Evolutionary conservation across 2,888 invertebrate genomes (phyloP).

Genomic region (Rhagium mordax): DNA sequence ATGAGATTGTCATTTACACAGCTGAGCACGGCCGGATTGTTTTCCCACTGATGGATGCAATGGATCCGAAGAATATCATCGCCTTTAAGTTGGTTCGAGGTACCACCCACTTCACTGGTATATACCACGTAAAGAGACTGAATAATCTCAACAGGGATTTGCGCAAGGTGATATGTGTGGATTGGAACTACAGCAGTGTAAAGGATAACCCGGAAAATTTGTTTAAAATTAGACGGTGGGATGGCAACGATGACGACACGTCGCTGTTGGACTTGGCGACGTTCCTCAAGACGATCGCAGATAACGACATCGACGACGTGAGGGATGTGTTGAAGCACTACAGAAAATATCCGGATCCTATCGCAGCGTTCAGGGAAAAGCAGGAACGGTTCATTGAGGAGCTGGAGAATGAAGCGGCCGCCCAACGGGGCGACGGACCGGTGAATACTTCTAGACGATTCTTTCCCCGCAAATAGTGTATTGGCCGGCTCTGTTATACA

Average conservation of each 20-base stretch:
- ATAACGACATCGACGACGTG: constrained; percentile 92
- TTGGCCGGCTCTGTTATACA: too few relatives aligned
- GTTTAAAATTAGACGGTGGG: constrained; percentile 91
- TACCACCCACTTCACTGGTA: constrained; percentile 94
- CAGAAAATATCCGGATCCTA: constrained; percentile 92
- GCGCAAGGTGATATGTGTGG: constrained; percentile 92
- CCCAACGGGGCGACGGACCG: constrained; percentile 69
- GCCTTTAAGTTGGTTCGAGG: constrained; percentile 93
- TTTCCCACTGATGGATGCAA: constrained; percentile 90
- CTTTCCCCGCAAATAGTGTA: too few relatives aligned
- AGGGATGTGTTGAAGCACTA: constrained; percentile 93
- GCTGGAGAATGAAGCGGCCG: constrained; percentile 73
- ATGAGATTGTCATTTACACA: constrained; percentile 96
- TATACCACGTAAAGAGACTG: constrained; percentile 93
- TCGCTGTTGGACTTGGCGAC: constrained; percentile 90
- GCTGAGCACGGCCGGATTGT: constrained; percentile 96
- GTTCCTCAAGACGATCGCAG: constrained; percentile 77
- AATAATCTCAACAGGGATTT: constrained; percentile 87
- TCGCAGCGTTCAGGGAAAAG: constrained; percentile 92
- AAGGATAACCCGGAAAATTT: constrained; percentile 91
- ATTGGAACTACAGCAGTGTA: constrained; percentile 91
- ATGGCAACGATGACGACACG: constrained; percentile 92
- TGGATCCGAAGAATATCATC: constrained; percentile 91
- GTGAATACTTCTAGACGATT: neutral
- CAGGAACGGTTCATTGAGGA: constrained; percentile 83